Evolutionary conservation across 1,140 invertebrate species (phyloP).

Genomic region (Pogonomyrmex barbatus): DNA sequence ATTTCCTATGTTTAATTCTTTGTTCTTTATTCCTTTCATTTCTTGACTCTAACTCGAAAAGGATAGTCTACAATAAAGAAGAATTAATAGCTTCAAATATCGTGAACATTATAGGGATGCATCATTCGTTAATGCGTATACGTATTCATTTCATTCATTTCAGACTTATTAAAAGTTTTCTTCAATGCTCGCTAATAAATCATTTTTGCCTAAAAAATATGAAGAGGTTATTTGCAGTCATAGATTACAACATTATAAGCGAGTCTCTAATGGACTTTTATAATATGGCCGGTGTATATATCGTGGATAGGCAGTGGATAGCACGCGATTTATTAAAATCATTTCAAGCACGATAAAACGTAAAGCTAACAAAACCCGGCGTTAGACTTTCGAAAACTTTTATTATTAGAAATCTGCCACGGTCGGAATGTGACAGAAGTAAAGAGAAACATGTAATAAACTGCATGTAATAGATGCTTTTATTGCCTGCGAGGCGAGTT

Average conservation of each 20-base stretch:
- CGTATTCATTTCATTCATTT: not conserved
- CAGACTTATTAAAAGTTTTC: not conserved
- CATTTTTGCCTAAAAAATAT: not conserved
- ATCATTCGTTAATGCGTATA: not conserved
- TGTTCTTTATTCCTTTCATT: too few relatives aligned
- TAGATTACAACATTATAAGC: not conserved
- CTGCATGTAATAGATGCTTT: too few relatives aligned
- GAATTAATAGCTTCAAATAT: not conserved
- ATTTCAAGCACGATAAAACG: not conserved
- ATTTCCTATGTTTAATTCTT: too few relatives aligned
- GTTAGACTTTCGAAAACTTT: conserved; percentile 8
- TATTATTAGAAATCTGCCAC: not conserved
- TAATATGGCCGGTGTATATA: not conserved
- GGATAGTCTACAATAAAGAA: not conserved
- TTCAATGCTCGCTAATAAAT: not conserved
- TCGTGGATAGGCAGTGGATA: not conserved
- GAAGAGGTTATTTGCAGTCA: not conserved
- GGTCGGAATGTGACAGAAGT: not conserved
- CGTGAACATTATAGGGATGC: not conserved
- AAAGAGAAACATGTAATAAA: not conserved
- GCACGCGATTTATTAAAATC: conserved; percentile 6
- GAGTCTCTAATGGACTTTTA: not conserved
- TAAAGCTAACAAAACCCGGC: not conserved
- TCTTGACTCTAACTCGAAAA: too few relatives aligned
- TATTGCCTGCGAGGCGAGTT: too few relatives aligned